These are phyloP conservation scores for Gymnoscopelus braueri DNA, from an alignment of 2,797 vertebrate genomes.

Conservation along the genomic window DNA sequence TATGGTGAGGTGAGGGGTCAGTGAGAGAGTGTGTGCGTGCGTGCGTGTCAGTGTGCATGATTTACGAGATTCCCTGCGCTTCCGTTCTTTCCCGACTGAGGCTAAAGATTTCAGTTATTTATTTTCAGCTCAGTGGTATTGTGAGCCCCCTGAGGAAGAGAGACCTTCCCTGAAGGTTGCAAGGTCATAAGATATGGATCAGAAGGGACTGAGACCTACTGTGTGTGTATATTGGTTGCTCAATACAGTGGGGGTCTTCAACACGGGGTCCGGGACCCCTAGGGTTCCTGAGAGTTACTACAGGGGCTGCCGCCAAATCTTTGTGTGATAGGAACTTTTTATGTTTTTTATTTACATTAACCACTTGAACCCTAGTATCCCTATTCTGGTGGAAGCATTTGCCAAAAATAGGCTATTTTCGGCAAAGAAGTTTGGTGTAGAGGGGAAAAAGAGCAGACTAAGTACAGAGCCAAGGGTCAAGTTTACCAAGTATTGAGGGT, in stretches of 20 bases:
- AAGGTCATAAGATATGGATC: not conserved
- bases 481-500: too few species aligned
- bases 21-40: not conserved
- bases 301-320: too few species aligned
- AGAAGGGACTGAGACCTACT: not conserved
- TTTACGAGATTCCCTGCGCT: constrained; percentile 1
- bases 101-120: not conserved
- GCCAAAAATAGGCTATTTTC: too few species aligned
- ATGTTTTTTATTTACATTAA: too few species aligned
- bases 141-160: not conserved
- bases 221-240: not conserved
- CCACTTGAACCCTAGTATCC: too few species aligned
- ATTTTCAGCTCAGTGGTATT: not conserved
- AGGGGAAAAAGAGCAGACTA: too few species aligned
- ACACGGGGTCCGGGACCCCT: too few species aligned
- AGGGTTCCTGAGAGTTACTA: too few species aligned
- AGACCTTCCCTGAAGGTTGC: constrained; percentile 1
- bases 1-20: not conserved
- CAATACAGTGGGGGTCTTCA: not conserved
- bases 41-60: not conserved
- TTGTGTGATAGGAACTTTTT: too few species aligned
- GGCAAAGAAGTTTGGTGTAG: too few species aligned
- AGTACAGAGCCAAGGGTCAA: too few species aligned
- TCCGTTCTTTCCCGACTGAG: constrained; percentile 3
- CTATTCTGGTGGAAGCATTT: too few species aligned